Evolutionary conservation across 2,113 vertebrate species (phyloP).

Genomic region (Carettochelys insculpta): DNA sequence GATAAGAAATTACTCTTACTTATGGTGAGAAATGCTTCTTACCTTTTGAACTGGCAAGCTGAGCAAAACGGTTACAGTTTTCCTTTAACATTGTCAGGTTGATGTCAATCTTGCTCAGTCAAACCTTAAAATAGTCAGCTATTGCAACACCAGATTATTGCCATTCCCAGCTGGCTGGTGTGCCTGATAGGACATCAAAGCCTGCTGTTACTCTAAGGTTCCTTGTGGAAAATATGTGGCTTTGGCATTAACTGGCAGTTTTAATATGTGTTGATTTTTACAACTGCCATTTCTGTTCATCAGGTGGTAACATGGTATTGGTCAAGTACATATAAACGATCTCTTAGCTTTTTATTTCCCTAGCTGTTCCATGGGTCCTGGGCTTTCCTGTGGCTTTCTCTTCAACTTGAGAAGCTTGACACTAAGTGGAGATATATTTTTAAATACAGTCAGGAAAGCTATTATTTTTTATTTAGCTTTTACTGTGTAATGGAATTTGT

Average conservation of each 20-base stretch:
- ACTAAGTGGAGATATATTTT: constrained; percentile 81
- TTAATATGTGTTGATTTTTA: constrained; percentile 29
- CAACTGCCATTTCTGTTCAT: not conserved
- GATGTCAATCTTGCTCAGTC: not conserved
- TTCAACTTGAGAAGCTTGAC: constrained; percentile 75
- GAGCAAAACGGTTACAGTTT: constrained; percentile 11
- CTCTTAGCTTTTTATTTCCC: constrained; percentile 39
- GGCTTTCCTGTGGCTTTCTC: constrained; percentile 60
- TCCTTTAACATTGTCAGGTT: not conserved
- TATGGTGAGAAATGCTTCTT: constrained; percentile 35
- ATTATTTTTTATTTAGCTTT: constrained; percentile 85
- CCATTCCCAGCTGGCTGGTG: constrained; percentile 1
- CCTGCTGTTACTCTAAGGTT: constrained; percentile 22
- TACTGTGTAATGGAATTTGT: constrained; percentile 81
- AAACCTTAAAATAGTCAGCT: constrained; percentile 18
- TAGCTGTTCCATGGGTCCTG: not conserved
- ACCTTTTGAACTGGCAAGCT: not conserved
- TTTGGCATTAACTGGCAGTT: not conserved
- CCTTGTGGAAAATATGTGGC: not conserved
- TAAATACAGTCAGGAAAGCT: constrained; percentile 79
- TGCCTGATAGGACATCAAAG: not conserved
- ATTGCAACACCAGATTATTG: not conserved
- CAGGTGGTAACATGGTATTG: not conserved
- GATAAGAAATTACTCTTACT: constrained; percentile 58
- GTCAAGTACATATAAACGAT: not conserved